A percentile compares a stretch with the other conserved stretches of the same genome.
phyloP scores from a whole-genome alignment of 1,140 invertebrate species.

The Drosophila dunni region DNA sequence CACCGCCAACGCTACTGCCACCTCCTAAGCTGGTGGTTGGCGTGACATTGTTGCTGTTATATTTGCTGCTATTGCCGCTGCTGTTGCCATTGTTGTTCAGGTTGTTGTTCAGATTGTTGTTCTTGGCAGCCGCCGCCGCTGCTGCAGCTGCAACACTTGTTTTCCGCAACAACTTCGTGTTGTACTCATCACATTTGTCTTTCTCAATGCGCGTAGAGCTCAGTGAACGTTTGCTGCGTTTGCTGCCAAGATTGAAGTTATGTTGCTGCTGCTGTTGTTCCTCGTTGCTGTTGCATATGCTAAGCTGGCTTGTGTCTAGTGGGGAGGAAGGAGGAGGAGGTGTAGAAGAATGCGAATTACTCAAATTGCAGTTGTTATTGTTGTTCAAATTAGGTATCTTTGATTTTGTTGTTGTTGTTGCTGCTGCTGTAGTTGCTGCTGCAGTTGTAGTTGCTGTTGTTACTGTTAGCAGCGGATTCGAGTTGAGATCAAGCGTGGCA shows the following conservation, averaged over 20 bases:
- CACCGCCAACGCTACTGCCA: conserved; percentile 63
- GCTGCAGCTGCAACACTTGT: conserved; percentile 58
- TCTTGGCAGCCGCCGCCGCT: conserved; percentile 51
- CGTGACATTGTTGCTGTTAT: conserved; percentile 35
- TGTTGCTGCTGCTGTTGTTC: conserved; percentile 16
- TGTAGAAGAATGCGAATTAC: conserved; percentile 68
- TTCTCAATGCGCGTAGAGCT: conserved; percentile 81
- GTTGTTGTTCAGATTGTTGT: conserved; percentile 42
- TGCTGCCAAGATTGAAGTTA: conserved; percentile 49
- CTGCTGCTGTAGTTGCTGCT: conserved; percentile 33
- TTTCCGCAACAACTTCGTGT: conserved; percentile 78
- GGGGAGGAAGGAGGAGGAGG: conserved; percentile 60
- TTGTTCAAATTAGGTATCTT: conserved; percentile 64
- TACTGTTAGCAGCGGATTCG: conserved; percentile 71
- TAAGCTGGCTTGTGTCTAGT: conserved; percentile 81
- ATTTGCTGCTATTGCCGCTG: conserved; percentile 28
- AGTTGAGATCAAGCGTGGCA: conserved; percentile 80
- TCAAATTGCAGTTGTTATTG: conserved; percentile 58
- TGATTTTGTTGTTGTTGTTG: conserved; percentile 39
- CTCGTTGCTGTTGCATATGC: conserved; percentile 56
- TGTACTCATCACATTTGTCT: conserved; percentile 83
- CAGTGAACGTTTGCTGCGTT: conserved; percentile 79
- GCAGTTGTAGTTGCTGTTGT: conserved; percentile 24
- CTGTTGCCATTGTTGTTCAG: conserved; percentile 20
- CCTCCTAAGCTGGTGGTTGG: conserved; percentile 36